Conservation (phyloP, 1,140 invertebrate genomes). For the Dreissena rostriformis region DNA sequence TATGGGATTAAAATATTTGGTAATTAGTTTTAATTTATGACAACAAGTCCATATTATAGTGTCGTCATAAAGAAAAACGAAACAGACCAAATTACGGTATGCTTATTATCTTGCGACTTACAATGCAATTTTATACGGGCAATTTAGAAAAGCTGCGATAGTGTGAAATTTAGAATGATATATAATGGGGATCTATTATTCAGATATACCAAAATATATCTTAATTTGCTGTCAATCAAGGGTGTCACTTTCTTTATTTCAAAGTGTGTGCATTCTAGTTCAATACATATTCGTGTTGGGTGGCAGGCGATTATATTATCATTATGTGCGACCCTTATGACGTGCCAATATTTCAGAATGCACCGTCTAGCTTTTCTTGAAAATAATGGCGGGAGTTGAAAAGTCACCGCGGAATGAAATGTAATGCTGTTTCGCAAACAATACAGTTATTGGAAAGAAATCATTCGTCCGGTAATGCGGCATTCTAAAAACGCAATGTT, state of each 20-base stretch:
- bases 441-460: background rate
- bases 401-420: constrained; percentile 13
- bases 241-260: constrained; percentile 51
- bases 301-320: constrained; percentile 32
- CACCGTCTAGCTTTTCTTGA: constrained; percentile 8
- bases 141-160: constrained; percentile 34
- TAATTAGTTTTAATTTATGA: constrained; percentile 28
- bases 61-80: constrained; percentile 8
- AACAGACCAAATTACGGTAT: constrained; percentile 37
- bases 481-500: too few relatives aligned
- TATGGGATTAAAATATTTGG: constrained; percentile 5
- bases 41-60: constrained; percentile 13
- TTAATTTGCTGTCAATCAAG: constrained; percentile 36
- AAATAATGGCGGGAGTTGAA: background rate
- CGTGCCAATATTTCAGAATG: constrained; percentile 30
- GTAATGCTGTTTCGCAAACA: constrained; percentile 1
- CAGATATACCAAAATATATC: constrained; percentile 8
- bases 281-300: background rate
- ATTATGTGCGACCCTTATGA: background rate
- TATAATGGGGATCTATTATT: constrained; percentile 24
- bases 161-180: constrained; percentile 31
- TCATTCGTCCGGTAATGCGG: too few relatives aligned
- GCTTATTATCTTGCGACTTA: constrained; percentile 4
- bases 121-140: constrained; percentile 7
- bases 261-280: constrained; percentile 2